These are phyloP conservation scores for Steinernema feltiae DNA, from an alignment of 1,140 invertebrate genomes.

Conservation along the genomic window DNA sequence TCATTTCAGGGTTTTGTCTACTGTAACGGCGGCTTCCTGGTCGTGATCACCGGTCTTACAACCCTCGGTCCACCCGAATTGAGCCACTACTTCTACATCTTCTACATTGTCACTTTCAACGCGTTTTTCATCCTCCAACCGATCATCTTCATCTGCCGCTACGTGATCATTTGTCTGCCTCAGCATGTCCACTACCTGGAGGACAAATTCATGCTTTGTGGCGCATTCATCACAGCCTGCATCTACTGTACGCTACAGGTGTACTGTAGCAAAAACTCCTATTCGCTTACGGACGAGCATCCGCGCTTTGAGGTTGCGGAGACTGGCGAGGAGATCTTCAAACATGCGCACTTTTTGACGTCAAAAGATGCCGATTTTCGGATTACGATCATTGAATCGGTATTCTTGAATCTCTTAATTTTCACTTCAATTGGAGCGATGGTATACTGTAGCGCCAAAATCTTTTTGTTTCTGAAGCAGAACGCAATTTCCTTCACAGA, in stretches of 20 bases:
- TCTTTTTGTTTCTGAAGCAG: not conserved
- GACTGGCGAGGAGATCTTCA: not conserved
- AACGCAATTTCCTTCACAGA: not conserved
- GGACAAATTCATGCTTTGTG: not conserved
- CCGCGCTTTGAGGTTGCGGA: not conserved
- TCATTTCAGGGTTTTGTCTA: slow-evolving; percentile 1
- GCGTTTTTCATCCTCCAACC: slow-evolving; percentile 4
- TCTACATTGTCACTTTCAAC: slow-evolving; percentile 9
- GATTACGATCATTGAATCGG: not conserved
- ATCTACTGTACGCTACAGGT: not conserved
- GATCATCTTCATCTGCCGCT: slow-evolving; percentile 1
- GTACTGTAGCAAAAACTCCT: not conserved
- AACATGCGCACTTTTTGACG: not conserved
- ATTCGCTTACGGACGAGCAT: not conserved
- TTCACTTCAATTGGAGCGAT: not conserved
- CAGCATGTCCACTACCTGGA: not conserved
- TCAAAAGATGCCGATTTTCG: not conserved
- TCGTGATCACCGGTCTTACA: not conserved
- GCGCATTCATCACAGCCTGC: not conserved
- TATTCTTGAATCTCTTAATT: not conserved
- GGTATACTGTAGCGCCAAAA: slow-evolving; percentile 6
- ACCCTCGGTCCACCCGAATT: not conserved
- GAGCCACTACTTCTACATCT: not conserved
- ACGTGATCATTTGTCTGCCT: not conserved
- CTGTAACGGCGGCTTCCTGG: not conserved